Base-by-base conservation (phyloP, 92 coral and sea anemone genomes). In the Zoanthus sansibaricus region DNA sequence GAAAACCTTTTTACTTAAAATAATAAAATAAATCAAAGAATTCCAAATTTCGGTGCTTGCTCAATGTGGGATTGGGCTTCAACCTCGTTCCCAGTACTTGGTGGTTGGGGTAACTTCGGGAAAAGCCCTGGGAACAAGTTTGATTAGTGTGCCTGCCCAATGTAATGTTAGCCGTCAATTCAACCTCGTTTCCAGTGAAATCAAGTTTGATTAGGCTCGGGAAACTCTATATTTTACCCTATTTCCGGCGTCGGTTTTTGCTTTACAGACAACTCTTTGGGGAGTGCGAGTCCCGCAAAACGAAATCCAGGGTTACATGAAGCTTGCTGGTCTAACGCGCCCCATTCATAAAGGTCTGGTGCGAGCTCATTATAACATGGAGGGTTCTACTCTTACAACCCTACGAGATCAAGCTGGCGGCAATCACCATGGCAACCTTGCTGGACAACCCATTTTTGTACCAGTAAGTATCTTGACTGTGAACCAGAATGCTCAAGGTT, bases 311-410 rank as follows among this genome's bases (percentile, higher is more conserved):
- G 87, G 88, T 78, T 96, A 96, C 94, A 92, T 95, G 96, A 91
- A 96, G 82, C 89, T 94, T 37, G 98, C 99, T 1, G 99, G 99
- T 33, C 89, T 96, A 49, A 79, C 92, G 72, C 89, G 96, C 91
- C 99, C 99, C 56, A 96, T 95, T 77, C 95, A 95, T 77, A 96
- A 96, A 86, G 90, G 93, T 80, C 90, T 96, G 59, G 98, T 96
- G 1, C 91, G 94, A 32, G 98, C 98, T 5, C 98, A 96, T 80
- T 96, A 83, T 80, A 92, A 90, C 83, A 96, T 96, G 99, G 99
- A 96, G 66, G 92, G 83, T 20, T 78, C 88, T 16, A 64, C 89
- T 68, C 94, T 89, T 17, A 58, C 95, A 20, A 74, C 84, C 5
- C 72, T 96, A 25, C 83, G 77, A n/a, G 99, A 96, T 88, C 89